Evolutionary conservation across 2,113 vertebrate species (phyloP).

Genomic region (Pungitius pungitius): DNA sequence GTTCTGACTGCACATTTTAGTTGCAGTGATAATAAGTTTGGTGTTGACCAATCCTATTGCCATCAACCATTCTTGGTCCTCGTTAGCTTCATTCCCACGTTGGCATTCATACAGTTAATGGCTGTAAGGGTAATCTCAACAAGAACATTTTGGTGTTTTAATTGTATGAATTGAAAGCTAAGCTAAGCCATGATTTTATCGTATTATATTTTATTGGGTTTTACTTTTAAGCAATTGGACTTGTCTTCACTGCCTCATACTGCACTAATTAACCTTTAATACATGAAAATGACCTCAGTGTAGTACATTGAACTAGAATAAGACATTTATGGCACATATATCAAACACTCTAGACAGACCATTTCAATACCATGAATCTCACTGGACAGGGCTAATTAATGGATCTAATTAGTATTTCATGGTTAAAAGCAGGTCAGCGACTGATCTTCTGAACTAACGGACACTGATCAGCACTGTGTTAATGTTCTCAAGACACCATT

Average conservation of each 20-base stretch:
- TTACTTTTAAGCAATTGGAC: slow-evolving; percentile 2
- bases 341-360: slow-evolving; percentile 26
- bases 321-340: slow-evolving; percentile 43
- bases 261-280: slow-evolving; percentile 31
- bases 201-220: neutral
- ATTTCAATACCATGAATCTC: slow-evolving; percentile 54
- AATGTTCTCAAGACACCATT: slow-evolving; percentile 7
- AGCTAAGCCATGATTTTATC: neutral
- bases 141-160: neutral
- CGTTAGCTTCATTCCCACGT: neutral
- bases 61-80: neutral
- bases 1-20: neutral
- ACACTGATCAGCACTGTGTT: slow-evolving; percentile 35
- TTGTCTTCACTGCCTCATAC: neutral
- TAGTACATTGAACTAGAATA: slow-evolving; percentile 30
- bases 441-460: slow-evolving; percentile 47
- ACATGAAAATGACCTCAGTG: slow-evolving; percentile 3
- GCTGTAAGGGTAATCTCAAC: neutral
- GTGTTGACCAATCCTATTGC: neutral
- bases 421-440: slow-evolving; percentile 54
- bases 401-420: slow-evolving; percentile 61
- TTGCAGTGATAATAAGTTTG: neutral
- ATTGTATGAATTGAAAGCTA: neutral
- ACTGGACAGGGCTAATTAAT: slow-evolving; percentile 62
- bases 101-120: neutral